phyloP scores from a whole-genome alignment of 2,888 invertebrate genomes.

The Eupsilia transversa region DNA sequence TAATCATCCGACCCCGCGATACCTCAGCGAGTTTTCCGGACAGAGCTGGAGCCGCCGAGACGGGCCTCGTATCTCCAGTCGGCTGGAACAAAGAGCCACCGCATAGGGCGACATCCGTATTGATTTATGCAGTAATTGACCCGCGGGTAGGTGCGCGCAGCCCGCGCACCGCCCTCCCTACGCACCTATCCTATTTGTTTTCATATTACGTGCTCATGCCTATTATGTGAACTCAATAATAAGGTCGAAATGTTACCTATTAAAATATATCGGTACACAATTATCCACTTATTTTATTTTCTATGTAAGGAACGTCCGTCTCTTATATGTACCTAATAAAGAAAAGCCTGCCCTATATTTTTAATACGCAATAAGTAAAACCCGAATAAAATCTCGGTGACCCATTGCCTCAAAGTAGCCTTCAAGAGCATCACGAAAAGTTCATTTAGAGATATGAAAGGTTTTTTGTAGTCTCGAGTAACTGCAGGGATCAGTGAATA shows the following conservation, averaged over 20 bases:
- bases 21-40: constrained; percentile 89
- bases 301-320: background rate
- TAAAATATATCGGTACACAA: background rate
- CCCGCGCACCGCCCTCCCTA: constrained; percentile 79
- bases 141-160: constrained; percentile 86
- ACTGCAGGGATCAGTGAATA: constrained; percentile 69
- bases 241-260: constrained; percentile 9
- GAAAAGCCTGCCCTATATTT: constrained; percentile 42
- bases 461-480: constrained; percentile 72
- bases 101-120: constrained; percentile 86
- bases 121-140: constrained; percentile 89
- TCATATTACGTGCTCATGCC: constrained; percentile 68
- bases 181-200: constrained; percentile 80
- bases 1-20: constrained; percentile 90
- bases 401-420: constrained; percentile 75
- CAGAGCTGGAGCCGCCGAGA: constrained; percentile 87
- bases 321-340: constrained; percentile 55
- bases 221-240: constrained; percentile 59
- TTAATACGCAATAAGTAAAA: constrained; percentile 51
- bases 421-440: constrained; percentile 75
- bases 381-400: constrained; percentile 70
- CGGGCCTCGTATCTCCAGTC: constrained; percentile 87
- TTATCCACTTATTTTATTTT: background rate
- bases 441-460: constrained; percentile 78
- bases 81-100: constrained; percentile 87